Evolutionary conservation across 2,113 vertebrate species (phyloP), one percentile per base, ranked within the genome.

Genomic region (Xenopus laevis): DNA sequence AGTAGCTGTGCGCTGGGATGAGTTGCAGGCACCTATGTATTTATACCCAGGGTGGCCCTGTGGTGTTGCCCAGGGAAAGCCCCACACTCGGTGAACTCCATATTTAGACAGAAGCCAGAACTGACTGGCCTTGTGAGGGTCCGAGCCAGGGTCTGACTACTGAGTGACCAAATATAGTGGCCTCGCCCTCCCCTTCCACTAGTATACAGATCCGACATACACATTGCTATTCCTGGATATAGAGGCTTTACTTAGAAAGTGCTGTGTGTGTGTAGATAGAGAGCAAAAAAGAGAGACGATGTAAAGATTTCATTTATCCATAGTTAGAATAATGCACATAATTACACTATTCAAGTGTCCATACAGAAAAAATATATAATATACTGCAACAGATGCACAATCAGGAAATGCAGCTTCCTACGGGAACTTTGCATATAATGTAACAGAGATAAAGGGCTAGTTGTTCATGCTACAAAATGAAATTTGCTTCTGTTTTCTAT

Each of bases 181-280:
- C 60, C 47, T 64, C 59, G 64, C 74, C 74, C 67, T 70, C 67
- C 74, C 66, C 59, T 58, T 21, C 16, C 18, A 47, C 66, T 66
- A 70, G 59, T 76, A 76, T 70, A 76, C 65, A 76, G 74, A 58
- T 70, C 50, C 44, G 46, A 63, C 66, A 69, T 76, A 70, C 74
- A 76, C 66, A 70, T 76, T 65, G 30, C 74, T 76, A 76, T 76
- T 76, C 74, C 74, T 76, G 74, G 74, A 70, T 76, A 69, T 70
- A 76, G 59, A 59, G 7, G 66, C 74, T 76, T 76, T 76, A 76
- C 74, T 76, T 76, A 76, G 74, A 76, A 76, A 76, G 66, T 76
- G 74, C 74, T 76, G 74, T 76, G 67, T 76, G 58, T 53, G 57
- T 61, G 40, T 76, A 76, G 47, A 50, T 16, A 50, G 47, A 50